Evolutionary conservation across 2,888 invertebrate genomes (phyloP).

Genomic region (Chrysopilus asiliformis): DNA sequence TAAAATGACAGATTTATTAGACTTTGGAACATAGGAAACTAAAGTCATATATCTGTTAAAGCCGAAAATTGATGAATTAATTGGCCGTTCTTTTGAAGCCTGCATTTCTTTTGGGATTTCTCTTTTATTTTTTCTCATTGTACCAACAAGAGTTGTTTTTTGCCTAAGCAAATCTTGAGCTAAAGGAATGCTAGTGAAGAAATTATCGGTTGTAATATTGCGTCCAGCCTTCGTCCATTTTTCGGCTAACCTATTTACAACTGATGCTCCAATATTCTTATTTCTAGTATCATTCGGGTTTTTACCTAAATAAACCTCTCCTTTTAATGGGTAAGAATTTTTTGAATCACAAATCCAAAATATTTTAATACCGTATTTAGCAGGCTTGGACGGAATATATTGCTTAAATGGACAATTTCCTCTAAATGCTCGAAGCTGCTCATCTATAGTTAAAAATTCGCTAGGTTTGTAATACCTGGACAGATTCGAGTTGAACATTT

Average conservation of each 20-base stretch:
- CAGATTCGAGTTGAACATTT: conserved; percentile 23
- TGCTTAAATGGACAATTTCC: conserved; percentile 20
- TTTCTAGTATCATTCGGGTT: conserved; percentile 17
- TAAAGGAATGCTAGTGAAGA: neutral
- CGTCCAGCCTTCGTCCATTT: too few species aligned
- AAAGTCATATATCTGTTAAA: conserved; percentile 13
- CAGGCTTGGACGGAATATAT: too few species aligned
- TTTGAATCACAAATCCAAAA: conserved; percentile 21
- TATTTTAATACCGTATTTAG: conserved; percentile 21
- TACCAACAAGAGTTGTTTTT: conserved; percentile 5
- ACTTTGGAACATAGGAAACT: conserved; percentile 14
- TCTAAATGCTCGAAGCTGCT: conserved; percentile 21
- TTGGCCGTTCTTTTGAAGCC: conserved; percentile 6
- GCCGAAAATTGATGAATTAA: conserved; percentile 14
- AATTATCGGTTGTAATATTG: conserved; percentile 2
- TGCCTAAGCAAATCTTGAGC: conserved; percentile 3
- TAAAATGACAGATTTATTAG: conserved; percentile 13
- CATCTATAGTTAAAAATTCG: conserved; percentile 21
- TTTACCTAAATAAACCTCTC: conserved; percentile 17
- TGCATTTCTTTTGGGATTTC: conserved; percentile 2
- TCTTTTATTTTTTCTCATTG: conserved; percentile 8
- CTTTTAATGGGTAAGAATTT: conserved; percentile 18
- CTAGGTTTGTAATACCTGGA: conserved; percentile 19
- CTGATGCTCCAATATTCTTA: conserved; percentile 20
- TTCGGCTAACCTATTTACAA: conserved; percentile 23